phyloP scores from a whole-genome alignment of 2,797 vertebrate species.

The Falco biarmicus region DNA sequence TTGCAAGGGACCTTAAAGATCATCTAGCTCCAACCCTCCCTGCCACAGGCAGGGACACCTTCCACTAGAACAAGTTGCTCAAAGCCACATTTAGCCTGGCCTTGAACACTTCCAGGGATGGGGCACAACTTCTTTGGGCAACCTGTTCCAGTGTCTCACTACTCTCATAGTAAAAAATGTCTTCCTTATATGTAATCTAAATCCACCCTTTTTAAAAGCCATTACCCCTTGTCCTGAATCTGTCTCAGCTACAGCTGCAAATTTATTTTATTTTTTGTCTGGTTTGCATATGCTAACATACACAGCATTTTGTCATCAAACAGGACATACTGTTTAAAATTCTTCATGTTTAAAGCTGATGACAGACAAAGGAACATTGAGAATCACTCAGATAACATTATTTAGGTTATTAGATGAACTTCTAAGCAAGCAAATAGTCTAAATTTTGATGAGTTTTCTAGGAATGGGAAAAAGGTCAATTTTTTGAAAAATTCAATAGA shows the following conservation, averaged over 20 bases:
- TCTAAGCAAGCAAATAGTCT: rapidly evolving
- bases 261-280: neutral
- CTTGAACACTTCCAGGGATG: no score
- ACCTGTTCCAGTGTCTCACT: no score
- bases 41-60: no score
- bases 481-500: neutral
- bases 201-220: no score
- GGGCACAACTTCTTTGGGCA: no score
- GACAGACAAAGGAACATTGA: neutral
- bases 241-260: neutral
- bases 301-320: neutral
- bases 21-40: no score
- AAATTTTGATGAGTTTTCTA: neutral
- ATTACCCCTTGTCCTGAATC: neutral
- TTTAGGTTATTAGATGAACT: neutral
- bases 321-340: neutral
- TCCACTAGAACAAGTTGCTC: no score
- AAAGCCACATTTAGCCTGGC: no score
- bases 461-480: rapidly evolving
- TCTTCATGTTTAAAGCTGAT: neutral
- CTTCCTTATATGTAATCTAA: no score
- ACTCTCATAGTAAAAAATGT: no score
- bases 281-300: neutral
- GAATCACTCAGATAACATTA: neutral
- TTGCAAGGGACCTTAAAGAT: no score